Percentiles rank a stretch among this genome's conserved stretches.
These are phyloP conservation scores for Puffinus mauretanicus DNA, from an alignment of 2,113 vertebrate species.

Conservation along the genomic window DNA sequence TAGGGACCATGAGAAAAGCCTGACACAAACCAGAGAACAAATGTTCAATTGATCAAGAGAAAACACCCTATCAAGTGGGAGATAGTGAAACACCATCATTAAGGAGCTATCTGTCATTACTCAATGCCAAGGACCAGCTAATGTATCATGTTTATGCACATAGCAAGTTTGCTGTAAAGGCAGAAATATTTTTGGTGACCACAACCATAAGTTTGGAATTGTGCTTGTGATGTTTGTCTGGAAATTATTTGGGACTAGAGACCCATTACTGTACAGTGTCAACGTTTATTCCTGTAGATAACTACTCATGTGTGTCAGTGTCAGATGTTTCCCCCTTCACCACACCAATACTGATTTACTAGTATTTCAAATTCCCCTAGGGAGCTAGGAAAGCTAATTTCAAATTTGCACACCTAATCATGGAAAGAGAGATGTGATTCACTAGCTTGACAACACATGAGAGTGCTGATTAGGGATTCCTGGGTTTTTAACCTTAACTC, in stretches of 20 bases:
- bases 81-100: not conserved
- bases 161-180: not conserved
- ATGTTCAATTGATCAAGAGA: not conserved
- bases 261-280: not conserved
- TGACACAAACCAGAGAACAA: not conserved
- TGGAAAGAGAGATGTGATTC: not conserved
- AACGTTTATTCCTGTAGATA: not conserved
- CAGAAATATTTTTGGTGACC: not conserved
- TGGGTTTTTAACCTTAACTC: not conserved
- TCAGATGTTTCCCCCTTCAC: not conserved
- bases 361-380: not conserved
- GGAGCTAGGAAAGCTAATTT: not conserved
- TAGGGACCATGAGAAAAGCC: not conserved
- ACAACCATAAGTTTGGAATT: not conserved
- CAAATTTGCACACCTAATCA: not conserved
- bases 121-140: not conserved
- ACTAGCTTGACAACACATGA: not conserved
- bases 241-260: not conserved
- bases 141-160: not conserved
- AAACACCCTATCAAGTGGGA: not conserved
- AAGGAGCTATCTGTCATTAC: not conserved
- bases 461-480: not conserved
- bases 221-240: not conserved
- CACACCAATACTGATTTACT: not conserved
- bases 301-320: not conserved